Conservation (phyloP, 2,888 invertebrate species). For the Dermolepida albohirtum region DNA sequence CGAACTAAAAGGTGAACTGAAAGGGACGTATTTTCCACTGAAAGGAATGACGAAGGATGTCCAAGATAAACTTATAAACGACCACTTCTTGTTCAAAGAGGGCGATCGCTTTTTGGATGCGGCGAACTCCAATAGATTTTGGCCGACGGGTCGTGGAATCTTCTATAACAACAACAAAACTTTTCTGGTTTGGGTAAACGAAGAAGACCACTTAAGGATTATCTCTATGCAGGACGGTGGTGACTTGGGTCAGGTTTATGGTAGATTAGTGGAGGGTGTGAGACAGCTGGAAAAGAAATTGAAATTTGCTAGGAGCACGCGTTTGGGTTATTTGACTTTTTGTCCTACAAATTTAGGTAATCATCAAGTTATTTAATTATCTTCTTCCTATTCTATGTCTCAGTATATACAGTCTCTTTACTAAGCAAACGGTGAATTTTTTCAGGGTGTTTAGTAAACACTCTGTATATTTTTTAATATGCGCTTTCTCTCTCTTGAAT, state of each 20-base stretch:
- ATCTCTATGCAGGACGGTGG: constrained; percentile 98
- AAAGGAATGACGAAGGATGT: constrained; percentile 92
- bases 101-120: constrained; percentile 90
- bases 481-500: too few species aligned
- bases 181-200: constrained; percentile 97
- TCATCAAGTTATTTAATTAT: too few species aligned
- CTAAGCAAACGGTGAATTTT: too few species aligned
- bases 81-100: constrained; percentile 98
- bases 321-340: constrained; percentile 77
- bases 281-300: constrained; percentile 67
- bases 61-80: constrained; percentile 94
- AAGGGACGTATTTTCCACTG: constrained; percentile 93
- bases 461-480: too few species aligned
- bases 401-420: too few species aligned
- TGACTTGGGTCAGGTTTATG: constrained; percentile 82
- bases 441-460: too few species aligned
- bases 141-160: constrained; percentile 95
- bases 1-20: constrained; percentile 74
- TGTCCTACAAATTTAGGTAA: constrained; percentile 79
- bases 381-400: too few species aligned
- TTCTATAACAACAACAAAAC: constrained; percentile 95
- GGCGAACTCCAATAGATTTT: constrained; percentile 76
- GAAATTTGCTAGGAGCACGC: constrained; percentile 70
- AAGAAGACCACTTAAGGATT: constrained; percentile 96
- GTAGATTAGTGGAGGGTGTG: constrained; percentile 67